phyloP scores from a whole-genome alignment of 2,888 invertebrate genomes.

The Eristalis arbustorum region DNA sequence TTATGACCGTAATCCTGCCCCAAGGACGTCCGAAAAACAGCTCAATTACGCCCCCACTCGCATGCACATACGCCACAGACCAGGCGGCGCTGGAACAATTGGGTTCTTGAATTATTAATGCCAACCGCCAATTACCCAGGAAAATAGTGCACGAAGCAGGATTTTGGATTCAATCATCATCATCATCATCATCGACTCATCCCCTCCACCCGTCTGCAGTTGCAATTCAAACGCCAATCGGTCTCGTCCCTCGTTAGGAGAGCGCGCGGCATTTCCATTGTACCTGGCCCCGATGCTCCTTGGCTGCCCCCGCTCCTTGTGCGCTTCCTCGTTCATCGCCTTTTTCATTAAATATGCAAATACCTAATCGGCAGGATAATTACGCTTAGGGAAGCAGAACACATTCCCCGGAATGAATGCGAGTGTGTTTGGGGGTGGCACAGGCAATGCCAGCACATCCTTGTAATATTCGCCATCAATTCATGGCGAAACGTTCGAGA shows the following conservation, averaged over 20 bases:
- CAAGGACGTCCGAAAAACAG: background rate
- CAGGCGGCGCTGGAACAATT: slow-evolving; percentile 28
- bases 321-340: slow-evolving; percentile 7
- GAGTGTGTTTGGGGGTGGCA: background rate
- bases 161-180: slow-evolving; percentile 39
- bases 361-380: slow-evolving; percentile 68
- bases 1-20: background rate
- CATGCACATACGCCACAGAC: background rate
- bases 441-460: background rate
- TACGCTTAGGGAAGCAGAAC: slow-evolving; percentile 65
- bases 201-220: background rate
- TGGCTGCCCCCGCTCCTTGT: background rate
- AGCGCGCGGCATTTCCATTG: slow-evolving; percentile 19
- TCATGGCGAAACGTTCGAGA: slow-evolving; percentile 25
- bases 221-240: slow-evolving; percentile 45
- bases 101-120: slow-evolving; percentile 54
- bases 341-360: slow-evolving; percentile 67
- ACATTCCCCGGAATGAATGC: slow-evolving; percentile 34
- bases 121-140: slow-evolving; percentile 48
- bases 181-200: background rate
- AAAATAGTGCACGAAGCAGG: slow-evolving; percentile 30
- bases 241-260: slow-evolving; percentile 44
- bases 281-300: background rate
- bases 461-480: slow-evolving; percentile 44
- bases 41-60: slow-evolving; percentile 29